Evolutionary conservation across 2,888 invertebrate genomes (phyloP), one percentile per base, ranked within the genome.

Genomic region (Drosophila algonquin): DNA sequence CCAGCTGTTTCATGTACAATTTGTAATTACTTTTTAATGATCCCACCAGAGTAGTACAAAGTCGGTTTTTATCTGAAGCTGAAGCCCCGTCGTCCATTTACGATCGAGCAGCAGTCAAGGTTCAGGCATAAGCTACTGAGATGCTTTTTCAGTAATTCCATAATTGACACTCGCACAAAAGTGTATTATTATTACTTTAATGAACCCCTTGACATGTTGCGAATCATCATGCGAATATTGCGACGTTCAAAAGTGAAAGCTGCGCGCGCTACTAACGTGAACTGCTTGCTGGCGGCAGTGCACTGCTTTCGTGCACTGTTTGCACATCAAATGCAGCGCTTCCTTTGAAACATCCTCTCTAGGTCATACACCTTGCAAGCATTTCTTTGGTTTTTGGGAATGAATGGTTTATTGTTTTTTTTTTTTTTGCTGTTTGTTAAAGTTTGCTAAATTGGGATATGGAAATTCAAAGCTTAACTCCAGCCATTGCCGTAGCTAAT

Each of bases 21-120:
- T 44, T 45, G 69, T 56, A 56, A 67, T 67, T 68, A 56, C 50
- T 56, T 67, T 68, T 69, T 51, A 56, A 67, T 56, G 69, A 50
- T 45, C 47, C 47, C 24, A 24, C 40, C 14, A 21, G 40, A 16
- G 18, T 44, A 30, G 14, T 47, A 21, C 30, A 4, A 54, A 18
- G 30, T 65, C 47, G n/a, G 47, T 21, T 14, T 53, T 53, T n/a
- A 63, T 63, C n/a, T 21, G 24, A 40, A 30, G 32, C 10, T 47
- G 21, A 46, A 45, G 21, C 48, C 18, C 44, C 48, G 21, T 21
- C 21, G 21, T 35, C 30, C 45, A 27, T 44, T 54, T 24, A 35
- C 18, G 35, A 55, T 27, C 9, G 56, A 44, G 68, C 40, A 40
- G 40, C 40, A 40, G 56, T 69, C 51, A 56, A 14, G 68, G 67